Conservation (phyloP, 2,797 vertebrate species). For the Coregonus sp. region DNA sequence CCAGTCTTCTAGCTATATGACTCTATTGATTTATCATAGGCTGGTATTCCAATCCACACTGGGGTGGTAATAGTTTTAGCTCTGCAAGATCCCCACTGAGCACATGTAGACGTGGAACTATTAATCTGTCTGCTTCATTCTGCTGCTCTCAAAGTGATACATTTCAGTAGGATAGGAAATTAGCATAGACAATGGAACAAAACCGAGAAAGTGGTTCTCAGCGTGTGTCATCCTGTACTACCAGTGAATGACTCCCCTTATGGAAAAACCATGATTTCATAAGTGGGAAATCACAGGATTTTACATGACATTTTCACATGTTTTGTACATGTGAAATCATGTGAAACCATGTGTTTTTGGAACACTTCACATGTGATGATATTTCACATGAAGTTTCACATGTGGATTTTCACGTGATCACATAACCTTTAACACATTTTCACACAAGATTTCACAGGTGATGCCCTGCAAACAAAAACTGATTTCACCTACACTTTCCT, state of each 20-base stretch:
- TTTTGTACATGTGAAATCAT: no score
- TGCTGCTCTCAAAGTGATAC: conserved; percentile 37
- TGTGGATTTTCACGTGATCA: no score
- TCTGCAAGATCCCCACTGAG: conserved; percentile 20
- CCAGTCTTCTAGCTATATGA: conserved; percentile 47
- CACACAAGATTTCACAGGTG: no score
- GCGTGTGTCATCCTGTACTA: conserved; percentile 36
- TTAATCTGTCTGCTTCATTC: conserved; percentile 52
- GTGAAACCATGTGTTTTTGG: no score
- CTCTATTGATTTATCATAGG: conserved; percentile 65
- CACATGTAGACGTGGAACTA: conserved; percentile 24
- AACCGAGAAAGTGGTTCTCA: conserved; percentile 6
- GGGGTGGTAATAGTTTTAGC: conserved; percentile 55
- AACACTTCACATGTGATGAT: no score
- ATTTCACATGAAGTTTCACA: no score
- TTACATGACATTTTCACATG: no score
- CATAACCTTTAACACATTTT: no score
- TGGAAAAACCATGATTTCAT: conserved; percentile 28
- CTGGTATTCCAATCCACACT: conserved; percentile 53
- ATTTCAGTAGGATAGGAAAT: conserved; percentile 41
- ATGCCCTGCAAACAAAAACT: no score
- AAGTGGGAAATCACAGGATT: background rate
- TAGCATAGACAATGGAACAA: conserved; percentile 28
- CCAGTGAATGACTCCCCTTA: conserved; percentile 36
- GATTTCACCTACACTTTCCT: no score